Evolutionary conservation across 2,888 invertebrate genomes (phyloP).

Genomic region (Alloscopus bannaensis): DNA sequence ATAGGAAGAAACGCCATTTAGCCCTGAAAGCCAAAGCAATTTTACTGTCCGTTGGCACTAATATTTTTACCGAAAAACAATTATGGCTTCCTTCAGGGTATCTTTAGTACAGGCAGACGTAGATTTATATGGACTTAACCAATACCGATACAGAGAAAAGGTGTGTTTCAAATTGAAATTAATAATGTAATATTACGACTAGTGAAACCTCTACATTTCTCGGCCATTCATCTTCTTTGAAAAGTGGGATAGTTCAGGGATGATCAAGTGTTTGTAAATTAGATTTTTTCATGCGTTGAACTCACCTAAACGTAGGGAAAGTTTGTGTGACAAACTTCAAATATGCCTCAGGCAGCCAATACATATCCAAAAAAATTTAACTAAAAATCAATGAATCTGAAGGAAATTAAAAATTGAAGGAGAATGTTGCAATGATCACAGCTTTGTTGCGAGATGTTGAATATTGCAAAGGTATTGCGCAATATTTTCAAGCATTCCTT

Average conservation of each 20-base stretch:
- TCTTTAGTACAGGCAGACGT: neutral
- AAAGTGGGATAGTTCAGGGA: constrained; percentile 18
- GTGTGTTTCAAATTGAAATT: neutral
- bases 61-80: constrained; percentile 21
- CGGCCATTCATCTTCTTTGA: constrained; percentile 6
- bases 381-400: neutral
- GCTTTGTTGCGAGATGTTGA: neutral
- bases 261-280: constrained; percentile 6
- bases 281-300: too few relatives aligned
- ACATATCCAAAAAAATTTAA: neutral
- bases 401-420: neutral
- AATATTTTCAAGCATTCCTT: neutral
- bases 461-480: neutral
- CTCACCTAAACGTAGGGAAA: too few relatives aligned
- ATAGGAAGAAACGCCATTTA: neutral
- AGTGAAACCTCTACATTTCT: neutral
- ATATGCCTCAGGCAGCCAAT: neutral
- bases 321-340: constrained; percentile 4
- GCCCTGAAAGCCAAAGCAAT: constrained; percentile 12
- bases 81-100: constrained; percentile 10
- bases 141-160: neutral
- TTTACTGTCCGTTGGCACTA: constrained; percentile 3
- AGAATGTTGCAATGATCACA: neutral
- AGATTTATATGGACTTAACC: constrained; percentile 3
- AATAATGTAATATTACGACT: too few relatives aligned